Evolutionary conservation across 2,797 vertebrate species (phyloP).

Genomic region (Numenius phaeopus): DNA sequence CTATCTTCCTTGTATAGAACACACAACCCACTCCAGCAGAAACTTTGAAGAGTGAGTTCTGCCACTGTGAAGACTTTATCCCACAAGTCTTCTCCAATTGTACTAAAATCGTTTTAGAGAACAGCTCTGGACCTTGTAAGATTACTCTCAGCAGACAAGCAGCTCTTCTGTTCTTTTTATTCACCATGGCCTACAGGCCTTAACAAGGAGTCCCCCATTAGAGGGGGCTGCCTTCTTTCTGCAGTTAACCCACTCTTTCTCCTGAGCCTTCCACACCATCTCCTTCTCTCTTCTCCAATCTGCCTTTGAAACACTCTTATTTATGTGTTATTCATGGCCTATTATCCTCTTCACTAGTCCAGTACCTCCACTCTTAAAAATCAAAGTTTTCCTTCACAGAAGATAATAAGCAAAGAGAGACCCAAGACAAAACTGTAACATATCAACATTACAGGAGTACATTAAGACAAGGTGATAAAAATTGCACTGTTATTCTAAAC

Average conservation of each 20-base stretch:
- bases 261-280: background rate
- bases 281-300: background rate
- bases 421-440: background rate
- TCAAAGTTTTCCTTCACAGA: background rate
- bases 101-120: background rate
- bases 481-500: background rate
- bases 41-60: background rate
- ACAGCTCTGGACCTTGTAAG: background rate
- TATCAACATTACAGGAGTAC: background rate
- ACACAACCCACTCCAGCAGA: background rate
- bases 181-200: background rate
- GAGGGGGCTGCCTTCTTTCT: background rate
- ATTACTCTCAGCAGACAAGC: background rate
- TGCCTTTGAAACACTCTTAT: background rate
- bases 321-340: background rate
- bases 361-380: background rate
- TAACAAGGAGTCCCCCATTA: background rate
- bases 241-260: background rate
- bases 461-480: background rate
- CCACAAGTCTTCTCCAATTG: background rate
- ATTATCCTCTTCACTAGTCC: background rate
- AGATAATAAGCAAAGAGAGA: background rate
- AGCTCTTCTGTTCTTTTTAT: background rate
- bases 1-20: background rate
- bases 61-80: background rate